These are phyloP conservation scores for Anthophora plumipes DNA, from an alignment of 2,888 invertebrate genomes.

Conservation along the genomic window DNA sequence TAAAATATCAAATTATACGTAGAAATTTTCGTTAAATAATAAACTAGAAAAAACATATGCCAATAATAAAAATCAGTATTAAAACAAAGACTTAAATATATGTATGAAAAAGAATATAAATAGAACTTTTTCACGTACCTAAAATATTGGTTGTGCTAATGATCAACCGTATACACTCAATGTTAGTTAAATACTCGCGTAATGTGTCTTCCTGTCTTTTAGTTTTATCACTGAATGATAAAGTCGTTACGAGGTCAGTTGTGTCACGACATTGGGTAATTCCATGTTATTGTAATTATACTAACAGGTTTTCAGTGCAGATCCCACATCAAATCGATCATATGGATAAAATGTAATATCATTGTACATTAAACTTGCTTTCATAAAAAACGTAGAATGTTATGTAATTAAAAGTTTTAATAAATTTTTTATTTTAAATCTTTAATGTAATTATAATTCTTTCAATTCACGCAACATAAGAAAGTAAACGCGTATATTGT, in stretches of 20 bases:
- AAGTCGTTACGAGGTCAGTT: constrained; percentile 59
- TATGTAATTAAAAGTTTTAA: neutral
- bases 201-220: constrained; percentile 47
- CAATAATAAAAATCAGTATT: neutral
- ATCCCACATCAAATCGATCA: constrained; percentile 53
- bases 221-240: constrained; percentile 54
- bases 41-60: neutral
- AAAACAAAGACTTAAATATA: neutral
- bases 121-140: constrained; percentile 30
- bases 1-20: no score
- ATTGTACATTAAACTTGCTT: constrained; percentile 19
- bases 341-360: constrained; percentile 26
- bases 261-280: constrained; percentile 48
- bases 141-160: constrained; percentile 25
- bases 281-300: constrained; percentile 28
- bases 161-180: constrained; percentile 41
- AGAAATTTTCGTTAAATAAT: neutral
- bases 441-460: constrained; percentile 12
- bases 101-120: neutral
- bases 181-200: constrained; percentile 46
- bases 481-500: constrained; percentile 20
- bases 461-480: constrained; percentile 13
- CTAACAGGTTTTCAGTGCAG: constrained; percentile 22
- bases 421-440: constrained; percentile 7
- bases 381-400: constrained; percentile 12